phyloP scores from a whole-genome alignment of 2,888 invertebrate species.

The Anodontia alba region DNA sequence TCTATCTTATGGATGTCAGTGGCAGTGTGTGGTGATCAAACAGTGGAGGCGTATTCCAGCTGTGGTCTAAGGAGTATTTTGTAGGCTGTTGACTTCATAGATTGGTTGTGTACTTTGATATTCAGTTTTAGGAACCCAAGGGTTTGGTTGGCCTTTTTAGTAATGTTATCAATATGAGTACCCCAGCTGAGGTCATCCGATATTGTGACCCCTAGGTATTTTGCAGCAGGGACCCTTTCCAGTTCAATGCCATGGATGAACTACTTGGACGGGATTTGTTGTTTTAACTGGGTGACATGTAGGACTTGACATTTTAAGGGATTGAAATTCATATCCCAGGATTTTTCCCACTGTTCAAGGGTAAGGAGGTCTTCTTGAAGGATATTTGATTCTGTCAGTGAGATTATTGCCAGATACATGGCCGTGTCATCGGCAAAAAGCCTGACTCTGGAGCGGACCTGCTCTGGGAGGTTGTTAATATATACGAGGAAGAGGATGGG shows the following conservation, averaged over 20 bases:
- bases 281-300: conserved; percentile 16
- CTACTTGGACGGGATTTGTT: not conserved
- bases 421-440: conserved; percentile 22
- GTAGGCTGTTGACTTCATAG: too few relatives aligned
- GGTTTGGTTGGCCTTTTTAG: not conserved
- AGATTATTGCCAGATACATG: not conserved
- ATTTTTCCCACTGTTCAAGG: conserved; percentile 11
- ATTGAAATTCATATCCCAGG: conserved; percentile 37
- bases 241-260: conserved; percentile 3
- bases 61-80: too few relatives aligned
- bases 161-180: not conserved
- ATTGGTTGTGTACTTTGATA: too few relatives aligned
- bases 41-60: too few relatives aligned
- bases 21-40: too few relatives aligned
- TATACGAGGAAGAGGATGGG: conserved; percentile 22
- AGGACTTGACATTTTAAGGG: conserved; percentile 20
- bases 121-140: not conserved
- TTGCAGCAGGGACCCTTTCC: not conserved
- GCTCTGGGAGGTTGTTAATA: conserved; percentile 5
- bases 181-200: conserved; percentile 1
- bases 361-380: not conserved
- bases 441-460: conserved; percentile 1
- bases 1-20: too few relatives aligned
- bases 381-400: not conserved
- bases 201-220: conserved; percentile 18